Conservation (phyloP, 2,888 invertebrate genomes). For the Sclerodermus sp. region DNA sequence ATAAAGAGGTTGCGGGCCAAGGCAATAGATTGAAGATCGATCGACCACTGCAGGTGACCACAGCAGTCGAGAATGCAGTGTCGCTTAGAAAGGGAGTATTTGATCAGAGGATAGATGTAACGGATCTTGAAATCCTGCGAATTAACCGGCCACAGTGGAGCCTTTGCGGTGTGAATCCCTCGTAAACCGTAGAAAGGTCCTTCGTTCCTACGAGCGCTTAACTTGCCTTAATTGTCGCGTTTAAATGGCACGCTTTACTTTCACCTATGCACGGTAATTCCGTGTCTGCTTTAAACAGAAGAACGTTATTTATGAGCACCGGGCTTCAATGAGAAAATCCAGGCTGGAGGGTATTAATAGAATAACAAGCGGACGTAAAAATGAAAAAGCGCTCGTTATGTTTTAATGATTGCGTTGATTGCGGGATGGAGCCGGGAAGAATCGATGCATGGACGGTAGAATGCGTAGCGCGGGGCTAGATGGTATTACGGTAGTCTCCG, state of each 20-base stretch:
- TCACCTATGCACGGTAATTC: not conserved
- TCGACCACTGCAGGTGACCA: too few species aligned
- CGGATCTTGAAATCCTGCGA: constrained; percentile 35
- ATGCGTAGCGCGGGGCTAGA: too few species aligned
- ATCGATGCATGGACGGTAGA: not conserved
- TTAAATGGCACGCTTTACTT: constrained; percentile 38
- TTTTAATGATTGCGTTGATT: not conserved
- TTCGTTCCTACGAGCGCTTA: constrained; percentile 35
- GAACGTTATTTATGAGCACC: too few species aligned
- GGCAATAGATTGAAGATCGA: too few species aligned
- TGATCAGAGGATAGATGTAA: constrained; percentile 9
- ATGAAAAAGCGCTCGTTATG: not conserved
- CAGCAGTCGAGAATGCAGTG: not conserved
- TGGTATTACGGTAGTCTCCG: constrained; percentile 6
- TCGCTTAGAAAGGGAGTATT: not conserved
- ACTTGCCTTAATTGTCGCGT: constrained; percentile 40
- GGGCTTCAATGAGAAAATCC: too few species aligned
- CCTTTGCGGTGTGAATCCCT: constrained; percentile 33
- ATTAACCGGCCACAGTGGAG: constrained; percentile 39
- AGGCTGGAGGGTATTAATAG: too few species aligned
- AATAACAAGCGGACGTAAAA: too few species aligned
- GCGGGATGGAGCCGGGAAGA: not conserved
- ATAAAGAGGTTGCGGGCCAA: too few species aligned
- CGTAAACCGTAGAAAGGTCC: constrained; percentile 40
- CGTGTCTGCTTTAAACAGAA: too few species aligned